These are phyloP conservation scores for Periphyllus acericola DNA, from an alignment of 2,888 invertebrate genomes.

Conservation along the genomic window DNA sequence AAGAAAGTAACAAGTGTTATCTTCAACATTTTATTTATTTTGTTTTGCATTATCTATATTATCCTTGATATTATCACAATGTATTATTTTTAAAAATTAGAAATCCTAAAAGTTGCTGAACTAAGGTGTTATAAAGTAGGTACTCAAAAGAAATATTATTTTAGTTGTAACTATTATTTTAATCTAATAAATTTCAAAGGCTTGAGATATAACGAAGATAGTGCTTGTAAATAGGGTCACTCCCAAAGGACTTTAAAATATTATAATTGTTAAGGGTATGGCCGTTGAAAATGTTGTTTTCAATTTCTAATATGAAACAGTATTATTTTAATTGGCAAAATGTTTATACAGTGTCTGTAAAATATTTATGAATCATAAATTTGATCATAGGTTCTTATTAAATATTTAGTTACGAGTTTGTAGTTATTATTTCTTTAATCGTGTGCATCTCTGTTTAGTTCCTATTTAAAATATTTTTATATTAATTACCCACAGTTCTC, in stretches of 20 bases:
- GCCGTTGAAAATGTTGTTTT: background rate
- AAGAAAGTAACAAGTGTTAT: no score
- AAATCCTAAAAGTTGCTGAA: background rate
- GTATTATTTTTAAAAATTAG: background rate
- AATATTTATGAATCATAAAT: background rate
- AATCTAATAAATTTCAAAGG: slow-evolving; percentile 21
- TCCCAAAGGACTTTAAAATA: background rate
- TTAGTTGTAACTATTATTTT: background rate
- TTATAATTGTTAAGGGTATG: background rate
- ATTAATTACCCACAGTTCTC: background rate
- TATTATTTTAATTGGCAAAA: background rate
- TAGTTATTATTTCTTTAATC: no score
- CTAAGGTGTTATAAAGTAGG: background rate
- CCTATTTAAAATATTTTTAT: background rate
- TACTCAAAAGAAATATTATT: background rate
- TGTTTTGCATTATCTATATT: background rate
- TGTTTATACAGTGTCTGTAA: background rate
- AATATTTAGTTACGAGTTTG: no score
- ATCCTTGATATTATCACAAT: background rate
- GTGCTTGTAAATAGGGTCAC: background rate
- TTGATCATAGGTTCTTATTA: background rate
- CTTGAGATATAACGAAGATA: background rate
- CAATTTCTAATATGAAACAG: background rate
- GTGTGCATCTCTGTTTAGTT: no score
- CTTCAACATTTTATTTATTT: background rate